Evolutionary conservation across 2,888 invertebrate species (phyloP), one percentile per base, ranked within the genome.

Genomic region (Eudasyphora cyanicolor): DNA sequence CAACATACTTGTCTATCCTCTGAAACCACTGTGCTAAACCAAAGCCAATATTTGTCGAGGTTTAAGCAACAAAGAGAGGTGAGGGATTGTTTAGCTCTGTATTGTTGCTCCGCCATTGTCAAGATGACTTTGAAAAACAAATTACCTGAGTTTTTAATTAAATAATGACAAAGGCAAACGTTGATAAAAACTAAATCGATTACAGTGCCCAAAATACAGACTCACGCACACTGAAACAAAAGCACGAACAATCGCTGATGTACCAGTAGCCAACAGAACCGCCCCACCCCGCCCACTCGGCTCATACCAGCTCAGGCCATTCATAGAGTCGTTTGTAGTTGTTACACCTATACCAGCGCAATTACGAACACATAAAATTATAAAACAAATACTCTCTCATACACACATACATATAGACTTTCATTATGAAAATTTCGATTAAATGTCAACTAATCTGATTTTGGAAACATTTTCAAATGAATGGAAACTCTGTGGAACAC

Each of bases 131-230:
- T 45, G 42, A 38, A 82, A 79, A 74, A 76, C 51, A 64, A 80
- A 77, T 83, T 80, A 80, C 49, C 71, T 64, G 64, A 71, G 75
- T 71, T 80, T 83, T 80, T 80, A 83, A 83, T 83, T 83, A 83
- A 83, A 78, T 80, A 71, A 77, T 78, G 83, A 80, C 83, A 78
- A 77, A 70, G 70, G 49, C 70, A 80, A 83, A 78, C 54, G 64
- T 64, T 80, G 64, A 71, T 70, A 57, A 57, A 67, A 76, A 80
- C 74, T 70, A 60, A 83, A 83, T 80, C 82, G 74, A 79, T 83
- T 79, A 79, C 71, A 60, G 74, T 21, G 45, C 70, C 19, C n/a
- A 54, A 82, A 79, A 76, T 12, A 7, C n/a, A 38, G 4, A 45
- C 54, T 21, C 51, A 49, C 60, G 74, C 45, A 60, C 45, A n/a